phyloP scores from a whole-genome alignment of 2,113 vertebrate genomes.

The Chamaea fasciata region DNA sequence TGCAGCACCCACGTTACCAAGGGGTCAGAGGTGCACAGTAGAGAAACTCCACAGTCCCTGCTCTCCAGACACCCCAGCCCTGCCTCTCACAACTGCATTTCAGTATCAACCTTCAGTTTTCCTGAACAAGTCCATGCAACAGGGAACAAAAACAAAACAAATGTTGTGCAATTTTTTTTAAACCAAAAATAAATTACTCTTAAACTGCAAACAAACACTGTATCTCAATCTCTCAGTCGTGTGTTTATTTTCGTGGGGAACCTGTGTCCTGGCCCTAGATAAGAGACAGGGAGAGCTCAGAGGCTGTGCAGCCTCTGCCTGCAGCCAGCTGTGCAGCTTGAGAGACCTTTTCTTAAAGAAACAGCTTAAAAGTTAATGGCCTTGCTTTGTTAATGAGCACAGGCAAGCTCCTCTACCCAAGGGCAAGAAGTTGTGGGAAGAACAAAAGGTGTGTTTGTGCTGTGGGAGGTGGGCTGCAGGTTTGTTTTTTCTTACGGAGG shows the following conservation, averaged over 20 bases:
- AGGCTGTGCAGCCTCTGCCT: not conserved
- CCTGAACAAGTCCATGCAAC: not conserved
- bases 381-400: not conserved
- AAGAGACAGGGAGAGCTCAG: not conserved
- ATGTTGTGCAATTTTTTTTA: not conserved
- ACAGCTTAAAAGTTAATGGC: not conserved
- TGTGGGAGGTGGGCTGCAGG: not conserved
- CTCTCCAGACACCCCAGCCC: not conserved
- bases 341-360: not conserved
- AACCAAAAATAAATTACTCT: conserved; percentile 6
- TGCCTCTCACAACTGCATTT: not conserved
- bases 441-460: not conserved
- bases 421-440: not conserved
- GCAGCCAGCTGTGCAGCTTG: not conserved
- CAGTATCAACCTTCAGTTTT: not conserved
- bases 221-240: not conserved
- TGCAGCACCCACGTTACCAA: fast-evolving
- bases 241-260: conserved; percentile 28
- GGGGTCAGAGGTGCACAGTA: not conserved
- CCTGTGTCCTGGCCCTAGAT: not conserved
- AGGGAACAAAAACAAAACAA: not conserved
- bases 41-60: fast-evolving
- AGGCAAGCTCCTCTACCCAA: not conserved
- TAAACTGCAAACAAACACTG: not conserved
- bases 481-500: not conserved